Conservation (phyloP, 2,888 invertebrate genomes). For the Pseudoips prasinana region DNA sequence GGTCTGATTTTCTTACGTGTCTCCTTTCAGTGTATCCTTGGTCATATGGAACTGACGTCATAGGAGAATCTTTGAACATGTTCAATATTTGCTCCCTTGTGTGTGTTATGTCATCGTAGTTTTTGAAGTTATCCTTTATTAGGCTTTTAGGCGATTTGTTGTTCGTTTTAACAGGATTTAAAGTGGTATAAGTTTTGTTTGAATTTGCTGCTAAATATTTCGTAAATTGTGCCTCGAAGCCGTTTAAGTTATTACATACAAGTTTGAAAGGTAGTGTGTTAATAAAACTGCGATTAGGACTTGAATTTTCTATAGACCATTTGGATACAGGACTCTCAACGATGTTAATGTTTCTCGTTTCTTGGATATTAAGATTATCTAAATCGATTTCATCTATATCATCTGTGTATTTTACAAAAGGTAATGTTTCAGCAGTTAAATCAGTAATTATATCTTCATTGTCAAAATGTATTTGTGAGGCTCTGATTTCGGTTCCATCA, state of each 20-base stretch:
- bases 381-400: slow-evolving; percentile 42
- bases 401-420: slow-evolving; percentile 60
- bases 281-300: slow-evolving; percentile 57
- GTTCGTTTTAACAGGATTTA: slow-evolving; percentile 46
- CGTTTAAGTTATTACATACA: slow-evolving; percentile 59
- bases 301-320: slow-evolving; percentile 47
- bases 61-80: slow-evolving; percentile 74
- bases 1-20: slow-evolving; percentile 69
- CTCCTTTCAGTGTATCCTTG: slow-evolving; percentile 52
- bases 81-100: slow-evolving; percentile 69
- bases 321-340: slow-evolving; percentile 58
- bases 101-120: slow-evolving; percentile 38
- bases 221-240: slow-evolving; percentile 66
- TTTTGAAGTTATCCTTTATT: slow-evolving; percentile 48
- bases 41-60: slow-evolving; percentile 59
- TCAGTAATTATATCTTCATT: slow-evolving; percentile 68
- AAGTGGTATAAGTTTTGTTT: slow-evolving; percentile 52
- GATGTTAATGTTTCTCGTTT: slow-evolving; percentile 56
- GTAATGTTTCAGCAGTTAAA: slow-evolving; percentile 62
- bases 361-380: slow-evolving; percentile 31
- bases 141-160: slow-evolving; percentile 61
- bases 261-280: slow-evolving; percentile 68
- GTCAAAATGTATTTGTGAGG: slow-evolving; percentile 75
- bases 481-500: slow-evolving; percentile 72
- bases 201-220: slow-evolving; percentile 59